These are phyloP conservation scores for Poeciliopsis gracilis DNA, from an alignment of 2,797 vertebrate genomes.

Conservation along the genomic window DNA sequence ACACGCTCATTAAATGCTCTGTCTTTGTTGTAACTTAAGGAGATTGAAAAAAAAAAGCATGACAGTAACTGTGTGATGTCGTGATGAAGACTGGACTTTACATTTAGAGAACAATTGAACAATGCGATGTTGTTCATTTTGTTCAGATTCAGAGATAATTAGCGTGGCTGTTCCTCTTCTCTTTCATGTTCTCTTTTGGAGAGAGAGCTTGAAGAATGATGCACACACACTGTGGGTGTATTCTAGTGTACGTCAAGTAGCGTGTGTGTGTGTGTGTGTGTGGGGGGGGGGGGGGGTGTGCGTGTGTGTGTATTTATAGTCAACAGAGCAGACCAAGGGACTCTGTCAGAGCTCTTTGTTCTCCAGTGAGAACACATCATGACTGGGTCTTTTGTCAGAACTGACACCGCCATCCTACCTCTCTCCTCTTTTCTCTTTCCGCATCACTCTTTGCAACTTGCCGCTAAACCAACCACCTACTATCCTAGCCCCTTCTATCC, in stretches of 20 bases:
- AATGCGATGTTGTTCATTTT: conserved; percentile 47
- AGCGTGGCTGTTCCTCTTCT: conserved; percentile 43
- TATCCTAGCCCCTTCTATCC: conserved; percentile 38
- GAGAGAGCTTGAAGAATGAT: conserved; percentile 53
- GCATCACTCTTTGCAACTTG: conserved; percentile 9
- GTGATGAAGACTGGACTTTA: conserved; percentile 29
- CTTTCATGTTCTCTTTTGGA: conserved; percentile 44
- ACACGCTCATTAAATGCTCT: conserved; percentile 33
- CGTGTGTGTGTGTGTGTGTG: conserved; percentile 35
- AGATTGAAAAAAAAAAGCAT: conserved; percentile 24
- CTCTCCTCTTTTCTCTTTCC: conserved; percentile 22
- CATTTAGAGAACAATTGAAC: conserved; percentile 37
- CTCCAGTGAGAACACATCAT: conserved; percentile 61
- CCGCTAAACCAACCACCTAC: conserved; percentile 39
- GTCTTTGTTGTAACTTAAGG: conserved; percentile 35
- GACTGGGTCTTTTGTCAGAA: conserved; percentile 70
- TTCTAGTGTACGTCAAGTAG: conserved; percentile 26
- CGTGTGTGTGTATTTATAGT: conserved; percentile 61
- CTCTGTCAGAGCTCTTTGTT: conserved; percentile 74
- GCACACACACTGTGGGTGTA: conserved; percentile 26
- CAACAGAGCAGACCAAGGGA: conserved; percentile 60
- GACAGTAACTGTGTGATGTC: conserved; percentile 30
- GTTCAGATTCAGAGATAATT: conserved; percentile 65
- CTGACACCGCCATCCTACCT: conserved; percentile 59
- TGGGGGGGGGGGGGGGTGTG: conserved; percentile 47